Evolutionary conservation across 2,113 vertebrate species (phyloP), one percentile per base, ranked within the genome.

Genomic region (Acrocephalus arundinaceus): DNA sequence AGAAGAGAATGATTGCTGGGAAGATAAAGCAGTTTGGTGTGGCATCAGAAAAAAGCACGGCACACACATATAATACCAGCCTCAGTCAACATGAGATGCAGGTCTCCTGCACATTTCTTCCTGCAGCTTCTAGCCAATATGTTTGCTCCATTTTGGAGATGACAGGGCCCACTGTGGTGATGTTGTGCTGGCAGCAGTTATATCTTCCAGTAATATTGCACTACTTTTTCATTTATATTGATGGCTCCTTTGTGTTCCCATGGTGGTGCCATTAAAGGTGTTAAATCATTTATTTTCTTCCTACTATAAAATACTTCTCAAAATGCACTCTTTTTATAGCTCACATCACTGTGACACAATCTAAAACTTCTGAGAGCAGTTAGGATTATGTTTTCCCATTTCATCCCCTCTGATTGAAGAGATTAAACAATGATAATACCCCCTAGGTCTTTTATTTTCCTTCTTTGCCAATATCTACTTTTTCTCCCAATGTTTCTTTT

Each of bases 221-320:
- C 49, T 30, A 16, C 0, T 0, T 81, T 92, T 94, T 87, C 57
- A 33, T 87, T 89, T 55, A 27, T 46, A 25, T 55, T 58, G 57
- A 70, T 87, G 49, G 30, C 28, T 85, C 46, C 73, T 61, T 81
- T 0, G 0, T 93, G 92, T 84, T 92, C 52, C 46, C 75, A 95
- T 24, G 13, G 35, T 1, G 13, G 61, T 61, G 33, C n/a, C 52
- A 58, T 79, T 86, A 89, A 82, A 90, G 70, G 45, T 88, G 72
- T 67, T 88, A 94, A 92, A 88, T 59, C 1, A 74, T 87, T 93
- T 93, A 24, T 73, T 90, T 94, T 91, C 75, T 94, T 89, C 49
- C 31, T 75, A n/a, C 41, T 71, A 27, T 31, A 66, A 80, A 95
- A 80, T 84, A 48, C 39, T 82, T 85, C 67, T 93, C 62, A 51